phyloP scores from a whole-genome alignment of 2,888 invertebrate species.

The Therioaphis trifolii region DNA sequence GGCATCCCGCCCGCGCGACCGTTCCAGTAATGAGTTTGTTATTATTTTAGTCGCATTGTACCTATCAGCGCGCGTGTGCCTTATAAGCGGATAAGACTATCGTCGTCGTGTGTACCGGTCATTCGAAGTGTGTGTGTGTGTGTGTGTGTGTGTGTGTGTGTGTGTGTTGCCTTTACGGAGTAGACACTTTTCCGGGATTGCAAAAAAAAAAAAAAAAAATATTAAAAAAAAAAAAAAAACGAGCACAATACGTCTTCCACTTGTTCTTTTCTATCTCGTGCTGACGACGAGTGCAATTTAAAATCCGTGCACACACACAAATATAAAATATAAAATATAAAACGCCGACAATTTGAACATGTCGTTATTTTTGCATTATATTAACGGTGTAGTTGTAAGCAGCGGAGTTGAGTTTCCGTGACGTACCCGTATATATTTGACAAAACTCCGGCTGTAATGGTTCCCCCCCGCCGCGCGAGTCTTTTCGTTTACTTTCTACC shows the following conservation, averaged over 20 bases:
- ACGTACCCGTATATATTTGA: background rate
- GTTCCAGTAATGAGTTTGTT: slow-evolving; percentile 58
- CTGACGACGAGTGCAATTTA: background rate
- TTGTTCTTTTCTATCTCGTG: background rate
- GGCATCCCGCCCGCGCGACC: slow-evolving; percentile 39
- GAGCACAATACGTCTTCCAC: background rate
- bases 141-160: too few species aligned
- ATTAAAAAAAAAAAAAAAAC: background rate
- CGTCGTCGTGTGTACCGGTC: slow-evolving; percentile 9
- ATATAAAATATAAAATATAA: background rate
- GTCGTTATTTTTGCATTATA: background rate
- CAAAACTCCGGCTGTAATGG: slow-evolving; percentile 1
- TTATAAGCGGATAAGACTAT: slow-evolving; percentile 51
- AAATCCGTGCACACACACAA: background rate
- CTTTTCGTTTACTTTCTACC: background rate
- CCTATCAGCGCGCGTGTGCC: slow-evolving; percentile 22
- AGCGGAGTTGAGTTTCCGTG: background rate
- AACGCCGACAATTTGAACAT: background rate
- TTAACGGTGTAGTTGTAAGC: background rate
- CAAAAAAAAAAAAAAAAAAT: too few species aligned
- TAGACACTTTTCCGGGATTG: slow-evolving; percentile 24
- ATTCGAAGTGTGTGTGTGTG: too few species aligned
- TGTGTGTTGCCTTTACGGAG: too few species aligned
- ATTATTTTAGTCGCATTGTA: slow-evolving; percentile 62
- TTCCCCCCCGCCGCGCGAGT: background rate